Evolutionary conservation across 2,113 vertebrate genomes (phyloP).

Genomic region (Megalops atlanticus): DNA sequence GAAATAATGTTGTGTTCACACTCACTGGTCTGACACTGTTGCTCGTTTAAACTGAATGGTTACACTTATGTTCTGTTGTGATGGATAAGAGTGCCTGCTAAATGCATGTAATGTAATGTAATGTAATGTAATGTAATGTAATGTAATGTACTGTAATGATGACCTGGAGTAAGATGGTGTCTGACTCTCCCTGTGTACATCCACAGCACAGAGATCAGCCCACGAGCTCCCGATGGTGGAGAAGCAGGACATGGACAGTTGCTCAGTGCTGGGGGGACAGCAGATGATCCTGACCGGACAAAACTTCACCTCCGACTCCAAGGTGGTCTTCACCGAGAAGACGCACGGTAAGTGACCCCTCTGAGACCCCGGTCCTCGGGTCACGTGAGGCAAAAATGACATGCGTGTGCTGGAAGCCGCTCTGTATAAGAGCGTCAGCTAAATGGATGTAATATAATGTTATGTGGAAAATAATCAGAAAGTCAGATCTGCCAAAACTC

Average conservation of each 20-base stretch:
- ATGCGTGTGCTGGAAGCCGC: too few species aligned
- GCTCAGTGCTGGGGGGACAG: constrained; percentile 86
- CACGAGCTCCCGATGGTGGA: constrained; percentile 91
- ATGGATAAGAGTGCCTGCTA: too few species aligned
- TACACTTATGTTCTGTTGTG: too few species aligned
- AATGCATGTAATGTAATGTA: too few species aligned
- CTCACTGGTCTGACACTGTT: too few species aligned
- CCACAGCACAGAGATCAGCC: constrained; percentile 90
- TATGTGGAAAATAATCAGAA: too few species aligned
- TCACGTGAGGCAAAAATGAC: not conserved
- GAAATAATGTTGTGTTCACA: too few species aligned
- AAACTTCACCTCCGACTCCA: constrained; percentile 92
- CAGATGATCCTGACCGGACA: constrained; percentile 94
- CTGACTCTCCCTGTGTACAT: constrained; percentile 45
- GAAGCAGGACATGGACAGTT: constrained; percentile 83
- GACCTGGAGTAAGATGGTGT: not conserved
- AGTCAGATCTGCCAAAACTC: too few species aligned
- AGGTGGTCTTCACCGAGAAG: constrained; percentile 94
- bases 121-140: too few species aligned
- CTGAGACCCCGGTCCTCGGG: not conserved
- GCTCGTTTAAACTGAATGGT: too few species aligned
- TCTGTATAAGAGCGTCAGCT: too few species aligned
- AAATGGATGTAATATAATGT: too few species aligned
- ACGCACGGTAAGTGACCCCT: constrained; percentile 78
- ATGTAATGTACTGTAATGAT: not conserved